Evolutionary conservation across 2,113 vertebrate species (phyloP).

Genomic region (Epinephelus cyanopodus): DNA sequence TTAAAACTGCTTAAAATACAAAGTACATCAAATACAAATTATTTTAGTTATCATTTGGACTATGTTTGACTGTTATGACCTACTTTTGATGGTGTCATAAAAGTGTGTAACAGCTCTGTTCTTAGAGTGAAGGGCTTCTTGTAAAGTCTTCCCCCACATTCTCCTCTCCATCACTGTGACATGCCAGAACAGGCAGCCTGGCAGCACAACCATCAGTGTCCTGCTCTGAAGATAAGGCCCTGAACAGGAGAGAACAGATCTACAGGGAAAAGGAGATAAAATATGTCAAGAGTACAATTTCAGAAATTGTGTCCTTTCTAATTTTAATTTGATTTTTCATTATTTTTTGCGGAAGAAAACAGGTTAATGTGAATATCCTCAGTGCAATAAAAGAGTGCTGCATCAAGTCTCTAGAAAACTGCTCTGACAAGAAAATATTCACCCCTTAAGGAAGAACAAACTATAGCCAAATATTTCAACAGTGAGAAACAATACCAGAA

Average conservation of each 20-base stretch:
- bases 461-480: not conserved
- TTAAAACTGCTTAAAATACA: not conserved
- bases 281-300: not conserved
- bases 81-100: not conserved
- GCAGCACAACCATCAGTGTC: conserved; percentile 16
- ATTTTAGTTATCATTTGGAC: not conserved
- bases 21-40: not conserved
- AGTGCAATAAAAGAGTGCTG: not conserved
- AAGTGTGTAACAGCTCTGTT: not conserved
- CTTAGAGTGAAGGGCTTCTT: conserved; percentile 35
- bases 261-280: conserved; percentile 58
- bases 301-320: not conserved
- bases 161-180: conserved; percentile 88
- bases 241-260: conserved; percentile 91
- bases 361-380: not conserved
- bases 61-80: not conserved
- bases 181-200: conserved; percentile 80
- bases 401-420: not conserved
- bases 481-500: not conserved
- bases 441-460: not conserved
- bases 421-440: not conserved
- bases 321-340: not conserved
- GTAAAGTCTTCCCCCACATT: conserved; percentile 48
- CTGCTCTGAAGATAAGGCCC: conserved; percentile 82
- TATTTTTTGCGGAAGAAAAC: not conserved